phyloP scores from a whole-genome alignment of 2,888 invertebrate genomes.

The Horisme vitalbata region DNA sequence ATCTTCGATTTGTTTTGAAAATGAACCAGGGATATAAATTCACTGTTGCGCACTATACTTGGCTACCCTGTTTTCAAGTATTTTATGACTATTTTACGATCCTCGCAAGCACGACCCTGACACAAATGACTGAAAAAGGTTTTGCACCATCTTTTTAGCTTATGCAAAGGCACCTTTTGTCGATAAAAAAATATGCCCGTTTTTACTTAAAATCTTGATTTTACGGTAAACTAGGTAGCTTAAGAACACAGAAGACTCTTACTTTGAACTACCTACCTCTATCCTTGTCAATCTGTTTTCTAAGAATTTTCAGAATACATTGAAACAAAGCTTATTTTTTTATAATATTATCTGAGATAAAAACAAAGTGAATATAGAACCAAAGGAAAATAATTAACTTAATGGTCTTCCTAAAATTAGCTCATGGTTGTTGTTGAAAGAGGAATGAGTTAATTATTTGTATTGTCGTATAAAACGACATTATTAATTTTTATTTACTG shows the following conservation, averaged over 20 bases:
- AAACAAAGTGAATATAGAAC: no score
- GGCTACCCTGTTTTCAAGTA: slow-evolving; percentile 10
- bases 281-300: no score
- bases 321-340: no score
- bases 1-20: slow-evolving; percentile 19
- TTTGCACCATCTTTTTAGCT: slow-evolving; percentile 24
- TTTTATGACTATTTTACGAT: slow-evolving; percentile 37
- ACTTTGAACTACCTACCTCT: no score
- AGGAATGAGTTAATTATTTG: no score
- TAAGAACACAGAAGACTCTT: no score
- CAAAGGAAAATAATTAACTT: no score
- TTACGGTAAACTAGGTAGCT: background rate
- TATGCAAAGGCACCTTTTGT: slow-evolving; percentile 8
- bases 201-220: background rate
- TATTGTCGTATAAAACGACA: no score
- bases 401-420: no score
- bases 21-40: slow-evolving; percentile 18
- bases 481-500: background rate
- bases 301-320: no score
- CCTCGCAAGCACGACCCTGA: slow-evolving; percentile 27
- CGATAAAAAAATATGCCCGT: background rate
- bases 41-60: slow-evolving; percentile 17
- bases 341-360: no score
- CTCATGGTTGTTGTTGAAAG: no score
- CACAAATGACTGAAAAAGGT: slow-evolving; percentile 22